Conservation (phyloP, 2,888 invertebrate species). For the Calameuta pallipes region DNA sequence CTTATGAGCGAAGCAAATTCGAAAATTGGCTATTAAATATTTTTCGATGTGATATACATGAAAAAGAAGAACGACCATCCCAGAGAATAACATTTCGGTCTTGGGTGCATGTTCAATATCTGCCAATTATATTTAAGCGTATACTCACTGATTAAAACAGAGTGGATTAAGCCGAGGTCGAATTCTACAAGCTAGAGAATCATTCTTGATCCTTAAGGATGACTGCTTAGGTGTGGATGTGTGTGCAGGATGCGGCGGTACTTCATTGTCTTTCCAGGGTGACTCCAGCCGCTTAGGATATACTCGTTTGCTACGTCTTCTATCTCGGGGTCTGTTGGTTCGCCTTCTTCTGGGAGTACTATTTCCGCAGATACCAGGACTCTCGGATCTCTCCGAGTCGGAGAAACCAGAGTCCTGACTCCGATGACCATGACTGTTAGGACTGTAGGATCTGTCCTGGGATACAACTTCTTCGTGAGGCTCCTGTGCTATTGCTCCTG, state of each 20-base stretch:
- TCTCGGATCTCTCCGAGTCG: constrained; percentile 77
- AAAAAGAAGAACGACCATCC: neutral
- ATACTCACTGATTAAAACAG: neutral
- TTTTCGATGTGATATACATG: neutral
- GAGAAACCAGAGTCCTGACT: constrained; percentile 87
- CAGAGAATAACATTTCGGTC: neutral
- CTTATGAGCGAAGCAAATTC: neutral
- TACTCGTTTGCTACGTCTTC: constrained; percentile 25
- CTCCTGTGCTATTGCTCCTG: neutral
- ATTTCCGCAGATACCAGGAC: constrained; percentile 40
- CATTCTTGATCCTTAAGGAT: neutral
- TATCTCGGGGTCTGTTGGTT: constrained; percentile 21
- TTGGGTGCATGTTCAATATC: neutral
- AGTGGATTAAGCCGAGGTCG: neutral
- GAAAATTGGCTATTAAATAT: neutral
- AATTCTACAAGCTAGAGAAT: neutral
- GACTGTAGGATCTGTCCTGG: constrained; percentile 35
- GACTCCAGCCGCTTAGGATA: constrained; percentile 29
- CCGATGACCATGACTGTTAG: constrained; percentile 64
- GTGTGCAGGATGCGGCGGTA: constrained; percentile 45
- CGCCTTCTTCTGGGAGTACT: constrained; percentile 28
- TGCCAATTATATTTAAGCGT: neutral
- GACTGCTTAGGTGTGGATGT: constrained; percentile 55
- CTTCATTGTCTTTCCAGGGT: constrained; percentile 34
- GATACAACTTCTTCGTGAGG: neutral